Conservation (phyloP, 2,113 vertebrate species). For the Cardinalis cardinalis region DNA sequence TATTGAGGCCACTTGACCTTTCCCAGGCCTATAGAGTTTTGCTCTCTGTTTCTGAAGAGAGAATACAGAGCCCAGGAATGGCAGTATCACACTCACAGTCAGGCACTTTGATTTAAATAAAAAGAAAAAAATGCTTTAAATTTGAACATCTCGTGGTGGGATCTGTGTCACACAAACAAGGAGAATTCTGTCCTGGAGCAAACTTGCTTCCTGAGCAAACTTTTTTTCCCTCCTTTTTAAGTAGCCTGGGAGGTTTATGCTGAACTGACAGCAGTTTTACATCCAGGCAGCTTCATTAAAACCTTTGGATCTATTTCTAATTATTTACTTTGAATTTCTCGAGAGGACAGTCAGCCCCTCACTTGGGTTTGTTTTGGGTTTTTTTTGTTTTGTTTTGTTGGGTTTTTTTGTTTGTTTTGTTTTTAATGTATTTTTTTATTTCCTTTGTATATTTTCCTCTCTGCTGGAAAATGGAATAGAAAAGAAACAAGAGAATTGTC, state of each 20-base stretch:
- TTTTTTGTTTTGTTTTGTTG: not conserved
- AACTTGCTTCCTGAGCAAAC: not conserved
- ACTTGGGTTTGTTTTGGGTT: not conserved
- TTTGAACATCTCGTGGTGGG: not conserved
- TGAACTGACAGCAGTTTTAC: not conserved
- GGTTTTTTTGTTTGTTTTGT: not conserved
- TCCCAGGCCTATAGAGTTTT: not conserved
- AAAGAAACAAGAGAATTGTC: conserved; percentile 5
- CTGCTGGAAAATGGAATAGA: not conserved
- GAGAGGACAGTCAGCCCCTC: not conserved
- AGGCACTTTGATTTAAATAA: not conserved
- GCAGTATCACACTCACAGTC: not conserved
- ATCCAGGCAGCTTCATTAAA: not conserved
- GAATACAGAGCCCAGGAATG: not conserved
- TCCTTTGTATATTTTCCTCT: not conserved
- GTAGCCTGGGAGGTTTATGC: not conserved
- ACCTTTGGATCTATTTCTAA: conserved; percentile 6
- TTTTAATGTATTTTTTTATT: not conserved
- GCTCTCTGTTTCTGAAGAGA: not conserved
- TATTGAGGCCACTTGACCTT: conserved; percentile 19
- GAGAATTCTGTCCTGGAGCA: not conserved
- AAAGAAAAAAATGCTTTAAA: not conserved
- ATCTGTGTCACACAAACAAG: not conserved
- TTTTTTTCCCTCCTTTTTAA: not conserved
- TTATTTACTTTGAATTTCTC: not conserved